These are phyloP conservation scores for cattle (Bos taurus) DNA, from an alignment of 2,113 vertebrate species.

Conservation along the genomic window ARS-UCD2.0 NC_037335.1:34264501-34265000, in stretches of 20 bases:
- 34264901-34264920: not conserved
- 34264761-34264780: not conserved
- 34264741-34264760: not conserved
- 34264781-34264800: not conserved
- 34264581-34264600: not conserved
- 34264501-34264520: not conserved
- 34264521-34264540: not conserved
- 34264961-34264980: not conserved
- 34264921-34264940: not conserved
- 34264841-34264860: not conserved
- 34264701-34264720: not conserved
- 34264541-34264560: not conserved
- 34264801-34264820: not conserved
- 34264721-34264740: conserved; percentile 41
- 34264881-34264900: not conserved
- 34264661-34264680: conserved; percentile 37
- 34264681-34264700: not conserved
- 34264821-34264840: not conserved
- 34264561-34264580: not conserved
- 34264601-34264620: conserved; percentile 8
- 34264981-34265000: not conserved
- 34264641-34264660: conserved; percentile 47
- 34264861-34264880: not conserved
- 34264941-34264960: not conserved
- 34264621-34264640: not conserved